phyloP scores from a whole-genome alignment of 2,113 vertebrate species.

The Peromyscus leucopus region DNA sequence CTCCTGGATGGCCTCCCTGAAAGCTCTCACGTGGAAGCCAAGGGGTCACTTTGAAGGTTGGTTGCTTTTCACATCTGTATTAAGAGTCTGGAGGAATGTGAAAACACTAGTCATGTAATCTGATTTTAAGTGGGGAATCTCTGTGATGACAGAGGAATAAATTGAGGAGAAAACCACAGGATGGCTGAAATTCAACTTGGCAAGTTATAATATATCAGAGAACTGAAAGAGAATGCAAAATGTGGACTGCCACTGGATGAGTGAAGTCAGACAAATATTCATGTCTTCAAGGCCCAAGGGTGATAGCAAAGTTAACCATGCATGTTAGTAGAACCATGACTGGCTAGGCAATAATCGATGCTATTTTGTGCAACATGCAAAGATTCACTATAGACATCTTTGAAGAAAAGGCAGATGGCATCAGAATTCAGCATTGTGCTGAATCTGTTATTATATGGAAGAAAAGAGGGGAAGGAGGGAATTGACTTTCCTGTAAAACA shows the following conservation, averaged over 20 bases:
- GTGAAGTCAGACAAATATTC: constrained; percentile 67
- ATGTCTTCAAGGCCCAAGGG: background rate
- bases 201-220: constrained; percentile 39
- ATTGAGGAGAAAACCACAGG: constrained; percentile 67
- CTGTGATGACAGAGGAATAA: constrained; percentile 48
- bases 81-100: constrained; percentile 4
- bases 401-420: background rate
- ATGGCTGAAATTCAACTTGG: constrained; percentile 59
- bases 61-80: constrained; percentile 60
- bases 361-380: constrained; percentile 7
- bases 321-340: background rate
- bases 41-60: constrained; percentile 56
- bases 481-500: background rate
- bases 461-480: background rate
- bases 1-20: background rate
- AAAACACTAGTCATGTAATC: constrained; percentile 55
- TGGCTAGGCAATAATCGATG: background rate
- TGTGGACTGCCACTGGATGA: background rate
- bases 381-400: background rate
- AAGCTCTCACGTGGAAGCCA: constrained; percentile 2
- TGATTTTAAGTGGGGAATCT: constrained; percentile 52
- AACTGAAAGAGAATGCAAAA: constrained; percentile 64
- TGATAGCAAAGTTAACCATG: constrained; percentile 33
- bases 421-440: background rate
- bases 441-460: background rate